phyloP scores from a whole-genome alignment of 2,113 vertebrate genomes.

The Nyctibius bracteatus region DNA sequence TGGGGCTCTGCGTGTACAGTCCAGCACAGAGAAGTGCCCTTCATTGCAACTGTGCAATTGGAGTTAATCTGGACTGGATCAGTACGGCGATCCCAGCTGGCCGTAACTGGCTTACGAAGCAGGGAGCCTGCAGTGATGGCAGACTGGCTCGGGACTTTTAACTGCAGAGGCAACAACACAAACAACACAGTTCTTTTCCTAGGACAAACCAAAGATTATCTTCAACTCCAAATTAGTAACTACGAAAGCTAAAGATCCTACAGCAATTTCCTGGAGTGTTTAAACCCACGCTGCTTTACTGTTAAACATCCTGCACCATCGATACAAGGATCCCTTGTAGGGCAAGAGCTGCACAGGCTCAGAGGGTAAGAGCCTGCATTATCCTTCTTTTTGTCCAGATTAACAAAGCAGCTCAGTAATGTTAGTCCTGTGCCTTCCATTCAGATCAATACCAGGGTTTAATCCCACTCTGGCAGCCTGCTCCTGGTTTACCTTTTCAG shows the following conservation, averaged over 20 bases:
- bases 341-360: background rate
- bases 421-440: background rate
- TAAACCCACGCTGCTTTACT: background rate
- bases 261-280: background rate
- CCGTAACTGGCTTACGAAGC: background rate
- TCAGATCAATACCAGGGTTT: background rate
- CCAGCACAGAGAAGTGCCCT: background rate
- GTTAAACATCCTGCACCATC: background rate
- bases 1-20: background rate
- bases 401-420: background rate
- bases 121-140: background rate
- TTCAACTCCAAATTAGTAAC: background rate
- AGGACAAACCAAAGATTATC: background rate
- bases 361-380: background rate
- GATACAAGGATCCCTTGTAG: background rate
- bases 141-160: background rate
- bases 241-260: background rate
- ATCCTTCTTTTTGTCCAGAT: background rate
- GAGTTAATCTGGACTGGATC: background rate
- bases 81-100: background rate
- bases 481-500: background rate
- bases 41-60: background rate
- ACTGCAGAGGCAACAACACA: background rate
- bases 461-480: background rate
- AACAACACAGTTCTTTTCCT: background rate